Evolutionary conservation across 2,888 invertebrate genomes (phyloP).

Genomic region (Tupiocoris notatus): DNA sequence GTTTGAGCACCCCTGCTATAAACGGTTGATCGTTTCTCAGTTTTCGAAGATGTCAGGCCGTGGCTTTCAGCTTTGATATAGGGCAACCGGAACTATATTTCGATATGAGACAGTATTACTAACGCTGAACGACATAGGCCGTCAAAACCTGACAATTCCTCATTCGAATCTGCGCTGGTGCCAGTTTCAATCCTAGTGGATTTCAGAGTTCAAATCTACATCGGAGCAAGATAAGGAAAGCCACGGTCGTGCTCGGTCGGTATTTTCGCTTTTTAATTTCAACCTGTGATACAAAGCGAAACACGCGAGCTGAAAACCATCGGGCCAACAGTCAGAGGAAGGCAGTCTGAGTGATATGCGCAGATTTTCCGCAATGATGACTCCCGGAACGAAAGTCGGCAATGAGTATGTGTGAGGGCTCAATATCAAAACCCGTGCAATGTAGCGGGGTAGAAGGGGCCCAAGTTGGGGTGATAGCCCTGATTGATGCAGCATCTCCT

Average conservation of each 20-base stretch:
- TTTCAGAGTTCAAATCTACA: no score
- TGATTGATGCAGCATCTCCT: slow-evolving; percentile 37
- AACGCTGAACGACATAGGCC: no score
- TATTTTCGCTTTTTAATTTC: neutral
- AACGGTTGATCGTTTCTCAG: no score
- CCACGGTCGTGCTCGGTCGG: neutral
- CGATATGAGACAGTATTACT: no score
- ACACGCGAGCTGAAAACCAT: neutral
- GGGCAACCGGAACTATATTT: no score
- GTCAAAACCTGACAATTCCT: no score
- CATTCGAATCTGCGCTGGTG: no score
- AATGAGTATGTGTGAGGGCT: slow-evolving; percentile 5
- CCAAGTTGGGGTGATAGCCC: slow-evolving; percentile 27
- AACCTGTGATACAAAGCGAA: neutral
- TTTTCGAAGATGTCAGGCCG: no score
- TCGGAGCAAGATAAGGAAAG: neutral
- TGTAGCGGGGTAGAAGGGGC: neutral
- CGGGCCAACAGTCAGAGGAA: neutral
- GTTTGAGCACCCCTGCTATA: no score
- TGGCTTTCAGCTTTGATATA: no score
- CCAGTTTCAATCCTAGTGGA: no score
- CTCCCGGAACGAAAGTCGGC: neutral
- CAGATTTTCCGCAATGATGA: slow-evolving; percentile 29
- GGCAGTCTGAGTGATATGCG: slow-evolving; percentile 14
- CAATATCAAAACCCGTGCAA: slow-evolving; percentile 22